Evolutionary conservation across 2,888 invertebrate species (phyloP).

Genomic region (Andrena trimmerana): DNA sequence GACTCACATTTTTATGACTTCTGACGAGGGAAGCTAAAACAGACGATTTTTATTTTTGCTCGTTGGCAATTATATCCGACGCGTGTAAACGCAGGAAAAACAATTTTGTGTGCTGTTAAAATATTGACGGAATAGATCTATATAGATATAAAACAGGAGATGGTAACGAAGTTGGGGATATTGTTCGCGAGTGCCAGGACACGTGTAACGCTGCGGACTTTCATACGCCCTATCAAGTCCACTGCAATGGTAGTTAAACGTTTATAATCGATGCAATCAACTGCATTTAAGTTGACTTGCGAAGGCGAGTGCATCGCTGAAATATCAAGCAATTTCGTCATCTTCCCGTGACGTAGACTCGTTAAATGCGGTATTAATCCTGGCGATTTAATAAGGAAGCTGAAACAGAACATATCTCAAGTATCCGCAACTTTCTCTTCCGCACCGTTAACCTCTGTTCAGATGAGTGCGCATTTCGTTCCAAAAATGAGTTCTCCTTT

Average conservation of each 20-base stretch:
- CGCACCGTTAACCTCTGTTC: background rate
- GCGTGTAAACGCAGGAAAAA: background rate
- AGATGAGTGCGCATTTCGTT: background rate
- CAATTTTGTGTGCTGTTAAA: background rate
- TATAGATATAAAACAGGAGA: too few species aligned
- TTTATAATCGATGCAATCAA: slow-evolving; percentile 48
- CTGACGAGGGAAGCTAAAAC: background rate
- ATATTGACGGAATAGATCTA: background rate
- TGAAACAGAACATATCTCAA: background rate
- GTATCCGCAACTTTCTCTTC: background rate
- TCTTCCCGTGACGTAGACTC: background rate
- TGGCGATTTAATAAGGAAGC: background rate
- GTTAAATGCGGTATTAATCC: slow-evolving; percentile 1
- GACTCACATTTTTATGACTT: background rate
- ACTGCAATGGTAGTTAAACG: background rate
- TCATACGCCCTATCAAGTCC: background rate
- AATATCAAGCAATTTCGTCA: slow-evolving; percentile 18
- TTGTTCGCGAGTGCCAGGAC: background rate
- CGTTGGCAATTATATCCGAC: too few species aligned
- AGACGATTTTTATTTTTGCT: too few species aligned
- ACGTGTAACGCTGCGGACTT: background rate
- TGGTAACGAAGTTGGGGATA: background rate
- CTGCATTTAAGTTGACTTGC: slow-evolving; percentile 17
- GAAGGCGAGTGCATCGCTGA: background rate
- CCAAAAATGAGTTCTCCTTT: background rate